Evolutionary conservation across 2,888 invertebrate species (phyloP).

Genomic region (Gasteruption jaculator): DNA sequence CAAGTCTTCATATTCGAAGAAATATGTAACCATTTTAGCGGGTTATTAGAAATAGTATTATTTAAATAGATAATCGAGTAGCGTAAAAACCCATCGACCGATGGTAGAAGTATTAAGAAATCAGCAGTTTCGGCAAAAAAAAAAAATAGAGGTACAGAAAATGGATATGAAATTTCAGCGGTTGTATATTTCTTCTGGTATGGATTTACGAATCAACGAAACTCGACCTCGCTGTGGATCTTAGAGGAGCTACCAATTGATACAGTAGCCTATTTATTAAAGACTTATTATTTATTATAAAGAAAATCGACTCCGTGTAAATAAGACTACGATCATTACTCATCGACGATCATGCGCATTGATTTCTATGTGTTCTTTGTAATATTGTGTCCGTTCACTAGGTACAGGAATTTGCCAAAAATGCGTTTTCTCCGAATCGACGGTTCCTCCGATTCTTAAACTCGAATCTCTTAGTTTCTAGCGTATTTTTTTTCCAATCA

Average conservation of each 20-base stretch:
- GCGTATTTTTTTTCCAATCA: conserved; percentile 21
- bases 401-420: conserved; percentile 25
- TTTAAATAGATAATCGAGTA: no score
- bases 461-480: conserved; percentile 24
- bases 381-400: conserved; percentile 27
- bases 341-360: conserved; percentile 27
- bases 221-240: conserved; percentile 10
- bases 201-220: conserved; percentile 3
- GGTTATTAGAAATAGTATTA: no score
- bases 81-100: no score
- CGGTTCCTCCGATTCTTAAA: no score
- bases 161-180: no score
- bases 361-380: conserved; percentile 31
- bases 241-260: conserved; percentile 29
- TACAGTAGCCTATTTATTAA: conserved; percentile 42
- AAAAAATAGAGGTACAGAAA: no score
- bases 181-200: no score
- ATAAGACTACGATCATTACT: conserved; percentile 30
- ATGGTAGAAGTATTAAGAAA: no score
- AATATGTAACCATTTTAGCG: no score
- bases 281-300: conserved; percentile 38
- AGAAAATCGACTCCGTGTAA: conserved; percentile 31
- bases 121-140: no score
- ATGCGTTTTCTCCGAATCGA: conserved; percentile 11
- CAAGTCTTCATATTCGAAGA: no score